These are phyloP conservation scores for Vulpes lagopus DNA, from an alignment of 2,113 vertebrate genomes.

Conservation along the genomic window DNA sequence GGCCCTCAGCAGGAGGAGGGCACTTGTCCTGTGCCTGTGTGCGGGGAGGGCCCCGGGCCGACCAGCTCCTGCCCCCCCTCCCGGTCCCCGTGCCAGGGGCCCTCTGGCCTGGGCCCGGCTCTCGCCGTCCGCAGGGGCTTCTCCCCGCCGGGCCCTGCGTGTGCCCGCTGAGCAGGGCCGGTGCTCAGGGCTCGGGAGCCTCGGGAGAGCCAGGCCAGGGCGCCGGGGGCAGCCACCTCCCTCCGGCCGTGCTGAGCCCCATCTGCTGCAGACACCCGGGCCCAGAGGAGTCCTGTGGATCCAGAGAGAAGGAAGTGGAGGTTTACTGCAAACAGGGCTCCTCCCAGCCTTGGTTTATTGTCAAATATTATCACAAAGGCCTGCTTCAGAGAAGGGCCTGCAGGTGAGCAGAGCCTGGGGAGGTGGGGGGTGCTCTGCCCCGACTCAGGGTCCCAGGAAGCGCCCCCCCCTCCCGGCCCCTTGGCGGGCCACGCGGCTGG, in stretches of 20 bases:
- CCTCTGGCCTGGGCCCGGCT: neutral
- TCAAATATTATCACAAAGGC: neutral
- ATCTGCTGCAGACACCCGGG: neutral
- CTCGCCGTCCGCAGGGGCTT: accelerated
- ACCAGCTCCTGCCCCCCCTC: neutral
- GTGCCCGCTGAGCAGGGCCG: accelerated
- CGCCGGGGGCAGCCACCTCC: no score
- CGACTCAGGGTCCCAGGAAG: neutral
- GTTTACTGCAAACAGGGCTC: neutral
- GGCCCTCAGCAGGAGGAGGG: neutral
- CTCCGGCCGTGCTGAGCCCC: no score
- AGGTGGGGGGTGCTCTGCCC: neutral
- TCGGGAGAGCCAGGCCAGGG: neutral
- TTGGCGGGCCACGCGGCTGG: no score
- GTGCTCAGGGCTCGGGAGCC: neutral
- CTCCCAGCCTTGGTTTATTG: neutral
- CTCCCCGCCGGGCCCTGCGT: neutral
- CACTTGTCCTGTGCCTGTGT: neutral
- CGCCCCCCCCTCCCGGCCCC: neutral
- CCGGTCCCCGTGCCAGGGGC: accelerated
- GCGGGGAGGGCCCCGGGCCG: neutral
- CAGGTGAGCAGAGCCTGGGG: neutral
- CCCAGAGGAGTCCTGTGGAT: accelerated
- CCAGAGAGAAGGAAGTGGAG: neutral
- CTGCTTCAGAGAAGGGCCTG: neutral